phyloP scores from a whole-genome alignment of 2,113 vertebrate species.

The Paracanthobrama guichenoti region DNA sequence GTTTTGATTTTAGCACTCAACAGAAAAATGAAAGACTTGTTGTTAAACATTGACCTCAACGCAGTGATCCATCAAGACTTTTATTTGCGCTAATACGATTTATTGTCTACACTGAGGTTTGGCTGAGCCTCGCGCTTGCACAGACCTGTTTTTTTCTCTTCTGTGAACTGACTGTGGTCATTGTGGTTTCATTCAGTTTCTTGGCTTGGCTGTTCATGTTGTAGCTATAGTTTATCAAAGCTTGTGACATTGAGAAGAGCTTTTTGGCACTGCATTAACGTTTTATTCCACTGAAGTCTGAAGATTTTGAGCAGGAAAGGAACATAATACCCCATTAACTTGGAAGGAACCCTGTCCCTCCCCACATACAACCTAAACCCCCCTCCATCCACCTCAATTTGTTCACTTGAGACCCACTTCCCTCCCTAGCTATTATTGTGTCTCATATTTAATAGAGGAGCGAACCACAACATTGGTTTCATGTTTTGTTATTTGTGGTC shows the following conservation, averaged over 20 bases:
- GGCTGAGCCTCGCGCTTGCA: conserved; percentile 44
- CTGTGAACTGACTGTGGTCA: conserved; percentile 47
- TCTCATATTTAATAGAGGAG: conserved; percentile 58
- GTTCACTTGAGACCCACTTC: conserved; percentile 57
- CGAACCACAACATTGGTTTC: conserved; percentile 69
- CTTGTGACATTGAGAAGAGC: conserved; percentile 38
- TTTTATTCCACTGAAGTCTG: conserved; percentile 48
- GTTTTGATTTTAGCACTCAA: conserved; percentile 62
- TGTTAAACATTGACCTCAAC: conserved; percentile 49
- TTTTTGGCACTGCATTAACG: conserved; percentile 46
- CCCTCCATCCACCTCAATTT: conserved; percentile 57
- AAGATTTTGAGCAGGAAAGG: conserved; percentile 55
- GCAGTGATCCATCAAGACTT: conserved; percentile 53
- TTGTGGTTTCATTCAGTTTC: conserved; percentile 55
- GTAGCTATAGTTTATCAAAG: conserved; percentile 45
- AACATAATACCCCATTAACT: conserved; percentile 57
- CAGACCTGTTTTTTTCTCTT: conserved; percentile 46
- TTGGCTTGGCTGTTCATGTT: conserved; percentile 49
- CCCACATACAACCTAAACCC: conserved; percentile 45
- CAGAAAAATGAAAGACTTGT: conserved; percentile 43
- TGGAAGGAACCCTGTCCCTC: conserved; percentile 53
- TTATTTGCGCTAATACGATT: conserved; percentile 60
- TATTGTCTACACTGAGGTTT: conserved; percentile 58
- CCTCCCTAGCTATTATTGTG: conserved; percentile 57
- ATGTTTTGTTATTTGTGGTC: conserved; percentile 72